Base-by-base conservation (phyloP, 2,888 invertebrate genomes). In the Aleiodes leptofemur region DNA sequence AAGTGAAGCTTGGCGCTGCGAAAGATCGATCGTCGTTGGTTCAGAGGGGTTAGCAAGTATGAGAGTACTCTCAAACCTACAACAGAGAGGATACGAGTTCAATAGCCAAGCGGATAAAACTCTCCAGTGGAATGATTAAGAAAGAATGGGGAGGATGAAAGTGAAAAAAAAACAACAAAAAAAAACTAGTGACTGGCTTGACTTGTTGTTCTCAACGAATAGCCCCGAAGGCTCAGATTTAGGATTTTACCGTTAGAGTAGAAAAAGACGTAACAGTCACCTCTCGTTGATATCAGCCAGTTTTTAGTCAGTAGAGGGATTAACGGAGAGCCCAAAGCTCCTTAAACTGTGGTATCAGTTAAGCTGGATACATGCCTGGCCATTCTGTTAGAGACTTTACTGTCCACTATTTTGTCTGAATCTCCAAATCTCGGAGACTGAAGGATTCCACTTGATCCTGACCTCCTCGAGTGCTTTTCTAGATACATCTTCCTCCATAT, bases 281-380 rank as follows among this genome's bases (percentile, higher is more conserved):
- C 76, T 80, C 81, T 78, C 74, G 73, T 81, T 43, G 61, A 59
- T 57, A 48, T 69, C 56, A 53, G 66, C 82, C 86, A 43, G 84
- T 86, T 86, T 86, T 86, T 86, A 85, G 83, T 84, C 84, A 82
- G 85, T 80, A 80, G 73, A 69, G 81, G 86, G 87, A 88, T 89
- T 88, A 88, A 88, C 43, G 86, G 84, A 83, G 85, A 87, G 85
- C 82, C 64, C 29, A 88, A 89, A 89, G 89, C 89, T 89, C 88
- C 88, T 89, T 88, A 88, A 89, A 89, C 89, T 88, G 88, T 83
- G 89, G 89, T 89, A 83, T 82, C 77, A 84, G 82, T 84, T 88
- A 89, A 89, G 88, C 89, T 87, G 88, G 87, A 87, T 88, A 88
- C 88, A 89, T 88, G 85, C 83, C 86, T 86, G 86, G 87, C 75